Evolutionary conservation across 2,797 vertebrate genomes (phyloP).

Genomic region (Falco berigora): DNA sequence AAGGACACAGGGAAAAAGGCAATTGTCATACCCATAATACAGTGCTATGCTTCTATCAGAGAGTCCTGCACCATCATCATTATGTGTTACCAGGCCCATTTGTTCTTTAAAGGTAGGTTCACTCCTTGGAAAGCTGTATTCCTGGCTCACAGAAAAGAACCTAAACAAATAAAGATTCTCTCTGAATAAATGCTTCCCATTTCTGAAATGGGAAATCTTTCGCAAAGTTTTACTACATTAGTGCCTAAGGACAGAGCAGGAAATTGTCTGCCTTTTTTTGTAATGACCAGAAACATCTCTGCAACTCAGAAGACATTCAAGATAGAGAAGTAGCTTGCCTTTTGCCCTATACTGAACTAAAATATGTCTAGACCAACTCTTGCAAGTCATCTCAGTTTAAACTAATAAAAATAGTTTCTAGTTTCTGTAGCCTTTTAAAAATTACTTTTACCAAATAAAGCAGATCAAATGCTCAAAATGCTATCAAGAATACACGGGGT

Average conservation of each 20-base stretch:
- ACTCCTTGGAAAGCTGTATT: not conserved
- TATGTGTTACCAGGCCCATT: not conserved
- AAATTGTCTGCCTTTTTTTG: not conserved
- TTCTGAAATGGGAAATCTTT: not conserved
- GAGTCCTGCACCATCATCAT: not conserved
- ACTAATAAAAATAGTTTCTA: not conserved
- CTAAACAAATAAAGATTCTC: not conserved
- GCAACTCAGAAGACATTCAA: not conserved
- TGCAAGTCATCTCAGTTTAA: not conserved
- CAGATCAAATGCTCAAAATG: not conserved
- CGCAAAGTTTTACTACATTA: not conserved
- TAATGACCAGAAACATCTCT: not conserved
- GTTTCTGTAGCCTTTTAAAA: not conserved
- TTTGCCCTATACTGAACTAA: not conserved
- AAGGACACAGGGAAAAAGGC: conserved; percentile 39
- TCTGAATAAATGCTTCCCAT: not conserved
- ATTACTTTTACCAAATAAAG: not conserved
- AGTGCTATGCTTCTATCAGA: not conserved
- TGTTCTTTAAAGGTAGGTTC: not conserved
- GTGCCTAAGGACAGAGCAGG: not conserved
- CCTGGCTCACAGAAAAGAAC: not conserved
- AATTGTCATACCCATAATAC: not conserved
- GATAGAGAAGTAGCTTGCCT: not conserved
- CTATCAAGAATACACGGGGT: not conserved
- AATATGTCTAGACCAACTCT: not conserved